phyloP scores from a whole-genome alignment of 2,797 vertebrate species.

The Dipus sagitta region DNA sequence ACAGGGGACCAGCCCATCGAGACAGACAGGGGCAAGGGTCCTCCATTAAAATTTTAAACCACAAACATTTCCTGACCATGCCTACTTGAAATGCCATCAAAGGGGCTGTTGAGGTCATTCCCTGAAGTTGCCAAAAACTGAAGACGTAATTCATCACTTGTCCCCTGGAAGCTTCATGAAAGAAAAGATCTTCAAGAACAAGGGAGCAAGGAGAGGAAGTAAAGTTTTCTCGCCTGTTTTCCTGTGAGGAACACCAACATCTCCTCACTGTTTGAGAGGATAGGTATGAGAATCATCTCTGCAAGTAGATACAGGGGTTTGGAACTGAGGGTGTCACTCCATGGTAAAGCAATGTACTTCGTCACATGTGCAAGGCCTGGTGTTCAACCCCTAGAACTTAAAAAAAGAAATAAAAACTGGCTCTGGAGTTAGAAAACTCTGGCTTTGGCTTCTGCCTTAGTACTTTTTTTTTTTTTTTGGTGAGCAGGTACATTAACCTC shows the following conservation, averaged over 20 bases:
- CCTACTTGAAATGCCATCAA: not conserved
- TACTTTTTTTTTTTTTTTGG: not conserved
- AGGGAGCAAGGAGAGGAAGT: not conserved
- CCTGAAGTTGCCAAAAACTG: slow-evolving; percentile 64
- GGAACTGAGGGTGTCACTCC: not conserved
- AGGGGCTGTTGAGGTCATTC: slow-evolving; percentile 10
- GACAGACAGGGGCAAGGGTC: slow-evolving; percentile 19
- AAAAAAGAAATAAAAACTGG: not conserved
- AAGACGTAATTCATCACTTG: slow-evolving; percentile 27
- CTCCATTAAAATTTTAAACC: slow-evolving; percentile 66
- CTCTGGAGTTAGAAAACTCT: not conserved
- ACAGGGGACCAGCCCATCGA: slow-evolving; percentile 9
- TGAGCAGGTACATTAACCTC: not conserved
- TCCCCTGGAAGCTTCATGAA: slow-evolving; percentile 53
- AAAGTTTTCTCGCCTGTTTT: not conserved
- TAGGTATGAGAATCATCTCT: not conserved
- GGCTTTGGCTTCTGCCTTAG: not conserved
- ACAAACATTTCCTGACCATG: not conserved
- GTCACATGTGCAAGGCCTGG: not conserved
- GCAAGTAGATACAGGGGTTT: not conserved
- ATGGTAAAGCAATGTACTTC: not conserved
- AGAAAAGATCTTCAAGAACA: slow-evolving; percentile 30
- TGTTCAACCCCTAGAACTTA: not conserved
- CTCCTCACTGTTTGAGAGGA: not conserved
- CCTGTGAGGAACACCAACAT: not conserved